These are phyloP conservation scores for Melozone crissalis DNA, from an alignment of 2,113 vertebrate species.

Conservation along the genomic window DNA sequence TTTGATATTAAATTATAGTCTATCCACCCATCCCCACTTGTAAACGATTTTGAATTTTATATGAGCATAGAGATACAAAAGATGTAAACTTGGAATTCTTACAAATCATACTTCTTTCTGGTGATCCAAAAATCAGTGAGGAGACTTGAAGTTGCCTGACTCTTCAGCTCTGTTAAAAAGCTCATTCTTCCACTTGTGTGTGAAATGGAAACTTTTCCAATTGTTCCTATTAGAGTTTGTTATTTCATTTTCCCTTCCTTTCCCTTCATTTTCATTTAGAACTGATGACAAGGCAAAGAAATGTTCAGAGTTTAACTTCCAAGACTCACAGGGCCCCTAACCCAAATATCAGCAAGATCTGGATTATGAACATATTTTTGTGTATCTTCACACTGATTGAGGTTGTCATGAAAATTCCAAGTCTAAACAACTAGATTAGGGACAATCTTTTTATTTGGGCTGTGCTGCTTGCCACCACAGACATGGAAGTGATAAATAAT, in stretches of 20 bases:
- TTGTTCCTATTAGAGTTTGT: not conserved
- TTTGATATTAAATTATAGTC: not conserved
- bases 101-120: not conserved
- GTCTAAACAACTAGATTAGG: not conserved
- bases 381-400: not conserved
- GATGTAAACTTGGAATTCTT: not conserved
- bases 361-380: not conserved
- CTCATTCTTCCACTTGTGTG: not conserved
- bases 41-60: not conserved
- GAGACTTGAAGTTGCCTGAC: not conserved
- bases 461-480: not conserved
- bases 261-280: not conserved
- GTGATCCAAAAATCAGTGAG: not conserved
- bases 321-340: not conserved
- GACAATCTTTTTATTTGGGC: not conserved
- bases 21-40: not conserved
- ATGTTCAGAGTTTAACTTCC: not conserved
- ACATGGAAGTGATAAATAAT: not conserved
- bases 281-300: not conserved
- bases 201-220: not conserved
- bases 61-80: not conserved
- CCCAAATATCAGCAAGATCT: not conserved
- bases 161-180: not conserved
- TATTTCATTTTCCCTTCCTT: not conserved
- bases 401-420: not conserved